Evolutionary conservation across 2,888 invertebrate genomes (phyloP).

Genomic region (Oscheius sp.): DNA sequence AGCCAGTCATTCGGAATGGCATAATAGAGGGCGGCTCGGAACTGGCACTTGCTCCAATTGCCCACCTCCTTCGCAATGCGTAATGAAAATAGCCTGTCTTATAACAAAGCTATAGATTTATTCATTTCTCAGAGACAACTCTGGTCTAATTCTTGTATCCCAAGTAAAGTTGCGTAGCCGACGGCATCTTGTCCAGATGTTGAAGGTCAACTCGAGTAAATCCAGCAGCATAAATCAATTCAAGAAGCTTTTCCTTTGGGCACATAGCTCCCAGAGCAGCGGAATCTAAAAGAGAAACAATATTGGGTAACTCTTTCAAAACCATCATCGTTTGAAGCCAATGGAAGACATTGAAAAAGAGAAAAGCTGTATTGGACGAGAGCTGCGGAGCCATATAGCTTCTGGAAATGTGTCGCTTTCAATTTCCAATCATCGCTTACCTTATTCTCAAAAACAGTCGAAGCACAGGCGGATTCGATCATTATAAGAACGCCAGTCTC

Average conservation of each 20-base stretch:
- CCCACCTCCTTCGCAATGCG: not conserved
- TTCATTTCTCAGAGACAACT: too few species aligned
- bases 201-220: not conserved
- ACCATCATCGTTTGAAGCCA: not conserved
- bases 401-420: too few species aligned
- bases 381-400: not conserved
- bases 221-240: not conserved
- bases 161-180: not conserved
- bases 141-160: too few species aligned
- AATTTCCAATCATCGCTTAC: not conserved
- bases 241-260: not conserved
- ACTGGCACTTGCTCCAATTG: slow-evolving; percentile 27
- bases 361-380: slow-evolving; percentile 3
- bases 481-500: not conserved
- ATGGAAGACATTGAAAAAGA: slow-evolving; percentile 6
- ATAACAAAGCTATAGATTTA: too few species aligned
- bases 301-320: too few species aligned
- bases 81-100: too few species aligned
- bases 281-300: slow-evolving; percentile 2
- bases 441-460: slow-evolving; percentile 9
- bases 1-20: slow-evolving; percentile 23
- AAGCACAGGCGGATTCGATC: slow-evolving; percentile 1
- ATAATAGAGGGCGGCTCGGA: slow-evolving; percentile 24
- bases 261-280: slow-evolving; percentile 8
- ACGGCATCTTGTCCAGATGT: not conserved